Evolutionary conservation across 1,140 invertebrate species (phyloP).

Genomic region (Prorops nasuta): DNA sequence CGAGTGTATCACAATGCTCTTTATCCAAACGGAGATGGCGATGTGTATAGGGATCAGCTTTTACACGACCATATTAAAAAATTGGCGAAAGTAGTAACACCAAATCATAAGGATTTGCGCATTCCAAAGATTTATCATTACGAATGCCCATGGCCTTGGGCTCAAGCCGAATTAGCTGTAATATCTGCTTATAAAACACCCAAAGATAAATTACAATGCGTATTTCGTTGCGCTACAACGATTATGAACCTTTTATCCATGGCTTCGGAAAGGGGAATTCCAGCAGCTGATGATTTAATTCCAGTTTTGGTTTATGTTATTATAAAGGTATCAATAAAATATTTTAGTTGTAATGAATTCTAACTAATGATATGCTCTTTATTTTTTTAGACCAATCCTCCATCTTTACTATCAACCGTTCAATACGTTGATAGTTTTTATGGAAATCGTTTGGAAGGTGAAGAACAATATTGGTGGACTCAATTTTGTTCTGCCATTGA

Average conservation of each 20-base stretch:
- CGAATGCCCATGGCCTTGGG: slow-evolving; percentile 96
- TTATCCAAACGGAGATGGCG: slow-evolving; percentile 96
- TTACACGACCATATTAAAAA: slow-evolving; percentile 87
- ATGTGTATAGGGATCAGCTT: slow-evolving; percentile 86
- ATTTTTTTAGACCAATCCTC: slow-evolving; percentile 83
- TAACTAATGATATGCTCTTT: slow-evolving; percentile 12
- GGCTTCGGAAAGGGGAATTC: slow-evolving; percentile 75
- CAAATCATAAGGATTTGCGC: slow-evolving; percentile 78
- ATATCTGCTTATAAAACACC: slow-evolving; percentile 94
- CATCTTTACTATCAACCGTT: slow-evolving; percentile 90
- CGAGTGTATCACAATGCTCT: slow-evolving; percentile 89
- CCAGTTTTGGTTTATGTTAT: slow-evolving; percentile 96
- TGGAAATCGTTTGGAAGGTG: slow-evolving; percentile 78
- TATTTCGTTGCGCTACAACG: slow-evolving; percentile 83
- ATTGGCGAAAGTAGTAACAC: slow-evolving; percentile 75
- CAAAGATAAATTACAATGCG: slow-evolving; percentile 85
- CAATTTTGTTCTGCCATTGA: slow-evolving; percentile 95
- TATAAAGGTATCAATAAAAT: slow-evolving; percentile 70
- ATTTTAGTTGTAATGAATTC: not conserved
- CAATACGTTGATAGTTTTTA: slow-evolving; percentile 96
- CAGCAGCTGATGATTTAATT: slow-evolving; percentile 94
- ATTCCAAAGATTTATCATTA: slow-evolving; percentile 80
- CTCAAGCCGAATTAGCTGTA: slow-evolving; percentile 88
- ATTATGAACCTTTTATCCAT: slow-evolving; percentile 92
- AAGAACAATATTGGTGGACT: slow-evolving; percentile 98